Evolutionary conservation across 2,888 invertebrate species (phyloP).

Genomic region (Heliconius erato): DNA sequence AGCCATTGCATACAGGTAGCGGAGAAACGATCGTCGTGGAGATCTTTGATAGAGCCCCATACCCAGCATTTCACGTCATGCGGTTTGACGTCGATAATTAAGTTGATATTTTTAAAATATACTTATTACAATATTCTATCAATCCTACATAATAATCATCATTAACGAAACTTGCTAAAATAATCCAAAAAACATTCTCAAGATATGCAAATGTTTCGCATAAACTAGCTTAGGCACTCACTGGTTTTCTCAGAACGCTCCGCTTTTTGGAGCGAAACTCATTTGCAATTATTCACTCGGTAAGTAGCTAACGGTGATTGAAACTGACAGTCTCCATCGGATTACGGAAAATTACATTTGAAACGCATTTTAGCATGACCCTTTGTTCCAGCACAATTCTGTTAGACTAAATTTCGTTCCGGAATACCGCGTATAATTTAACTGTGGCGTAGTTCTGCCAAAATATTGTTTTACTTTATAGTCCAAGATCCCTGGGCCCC

Average conservation of each 20-base stretch:
- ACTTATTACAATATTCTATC: background rate
- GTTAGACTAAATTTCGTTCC: no score
- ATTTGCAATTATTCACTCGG: slow-evolving; percentile 57
- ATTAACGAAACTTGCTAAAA: background rate
- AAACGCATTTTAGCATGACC: slow-evolving; percentile 58
- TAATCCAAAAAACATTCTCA: slow-evolving; percentile 14
- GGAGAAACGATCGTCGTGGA: no score
- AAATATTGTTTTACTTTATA: slow-evolving; percentile 16
- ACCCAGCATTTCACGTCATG: no score
- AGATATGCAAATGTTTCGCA: slow-evolving; percentile 43
- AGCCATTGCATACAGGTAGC: no score
- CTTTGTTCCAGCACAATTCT: slow-evolving; percentile 40
- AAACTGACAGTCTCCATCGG: slow-evolving; percentile 58
- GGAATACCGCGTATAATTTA: slow-evolving; percentile 6
- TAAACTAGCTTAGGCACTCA: slow-evolving; percentile 44
- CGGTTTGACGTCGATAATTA: no score
- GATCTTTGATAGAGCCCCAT: no score
- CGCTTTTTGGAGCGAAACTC: slow-evolving; percentile 29
- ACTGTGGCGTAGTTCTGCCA: slow-evolving; percentile 11
- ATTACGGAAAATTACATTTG: slow-evolving; percentile 63
- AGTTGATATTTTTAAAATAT: background rate
- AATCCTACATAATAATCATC: background rate
- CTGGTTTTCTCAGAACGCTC: slow-evolving; percentile 45
- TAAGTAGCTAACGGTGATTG: slow-evolving; percentile 59
- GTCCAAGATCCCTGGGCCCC: no score